Conservation (phyloP, 2,888 invertebrate genomes). For the Osmoderma eremita region DNA sequence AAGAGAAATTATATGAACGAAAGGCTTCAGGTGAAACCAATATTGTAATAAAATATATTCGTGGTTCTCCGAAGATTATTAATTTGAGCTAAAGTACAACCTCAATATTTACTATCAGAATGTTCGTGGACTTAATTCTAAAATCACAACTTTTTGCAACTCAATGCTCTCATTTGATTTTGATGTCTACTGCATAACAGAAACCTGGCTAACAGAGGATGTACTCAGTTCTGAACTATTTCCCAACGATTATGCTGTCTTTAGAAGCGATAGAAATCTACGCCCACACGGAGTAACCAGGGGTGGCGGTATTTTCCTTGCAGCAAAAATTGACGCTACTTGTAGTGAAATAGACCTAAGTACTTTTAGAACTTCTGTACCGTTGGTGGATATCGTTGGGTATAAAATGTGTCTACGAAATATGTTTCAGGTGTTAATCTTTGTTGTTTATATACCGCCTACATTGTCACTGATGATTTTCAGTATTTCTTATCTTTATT, state of each 20-base stretch:
- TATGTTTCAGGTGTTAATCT: neutral
- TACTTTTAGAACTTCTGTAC: neutral
- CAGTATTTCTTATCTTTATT: neutral
- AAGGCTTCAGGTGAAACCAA: too few relatives aligned
- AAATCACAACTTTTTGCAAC: neutral
- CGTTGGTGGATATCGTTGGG: neutral
- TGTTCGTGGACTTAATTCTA: neutral
- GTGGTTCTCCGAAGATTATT: too few relatives aligned
- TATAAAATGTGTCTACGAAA: neutral
- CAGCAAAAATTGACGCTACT: neutral
- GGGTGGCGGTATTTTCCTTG: conserved; percentile 6
- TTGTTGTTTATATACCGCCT: neutral
- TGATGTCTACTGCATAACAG: conserved; percentile 1
- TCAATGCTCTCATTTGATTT: neutral
- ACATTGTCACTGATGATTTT: neutral
- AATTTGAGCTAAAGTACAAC: neutral
- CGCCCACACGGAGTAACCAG: neutral
- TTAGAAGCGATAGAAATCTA: conserved; percentile 7
- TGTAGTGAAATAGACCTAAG: neutral
- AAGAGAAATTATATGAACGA: too few relatives aligned
- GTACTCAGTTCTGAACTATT: neutral
- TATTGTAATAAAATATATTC: too few relatives aligned
- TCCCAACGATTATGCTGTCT: neutral
- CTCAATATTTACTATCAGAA: neutral
- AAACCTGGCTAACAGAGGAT: conserved; percentile 13